A percentile compares a stretch with the other conserved stretches of the same genome.
These are phyloP conservation scores for Drosophila maculinotata DNA, from an alignment of 2,888 invertebrate genomes.

Conservation along the genomic window DNA sequence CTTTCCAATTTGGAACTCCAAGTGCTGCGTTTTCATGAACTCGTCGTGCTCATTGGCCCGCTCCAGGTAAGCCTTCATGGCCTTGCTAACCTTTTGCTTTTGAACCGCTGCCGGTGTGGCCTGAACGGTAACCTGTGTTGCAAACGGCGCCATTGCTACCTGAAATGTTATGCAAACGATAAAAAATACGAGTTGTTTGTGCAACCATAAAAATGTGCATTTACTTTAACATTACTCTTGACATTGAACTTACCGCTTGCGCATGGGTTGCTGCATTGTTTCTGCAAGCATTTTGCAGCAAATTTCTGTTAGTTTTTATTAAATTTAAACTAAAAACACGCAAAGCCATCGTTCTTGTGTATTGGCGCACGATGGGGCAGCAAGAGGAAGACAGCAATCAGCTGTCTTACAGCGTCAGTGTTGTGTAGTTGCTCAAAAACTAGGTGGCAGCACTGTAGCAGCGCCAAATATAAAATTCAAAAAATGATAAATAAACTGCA, in stretches of 20 bases:
- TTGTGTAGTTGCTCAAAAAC: constrained; percentile 2
- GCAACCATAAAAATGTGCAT: constrained; percentile 11
- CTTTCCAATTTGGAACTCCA: constrained; percentile 95
- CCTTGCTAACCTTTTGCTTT: constrained; percentile 91
- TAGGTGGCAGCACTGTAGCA: constrained; percentile 33
- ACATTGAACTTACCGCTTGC: constrained; percentile 50
- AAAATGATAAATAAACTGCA: not conserved
- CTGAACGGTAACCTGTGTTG: constrained; percentile 79
- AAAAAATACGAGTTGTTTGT: not conserved
- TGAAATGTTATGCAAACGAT: constrained; percentile 69
- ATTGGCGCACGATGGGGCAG: constrained; percentile 21
- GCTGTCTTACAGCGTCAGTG: constrained; percentile 45
- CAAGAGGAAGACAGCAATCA: constrained; percentile 46
- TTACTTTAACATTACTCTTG: constrained; percentile 11
- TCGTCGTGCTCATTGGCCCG: constrained; percentile 92
- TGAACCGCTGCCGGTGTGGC: constrained; percentile 80
- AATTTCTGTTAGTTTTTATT: constrained; percentile 77
- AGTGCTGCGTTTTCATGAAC: constrained; percentile 91
- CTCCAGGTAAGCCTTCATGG: constrained; percentile 95
- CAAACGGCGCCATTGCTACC: constrained; percentile 55
- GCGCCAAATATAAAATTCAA: constrained; percentile 1
- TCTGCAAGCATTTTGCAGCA: constrained; percentile 66
- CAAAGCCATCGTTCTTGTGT: constrained; percentile 64
- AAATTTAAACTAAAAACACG: constrained; percentile 80
- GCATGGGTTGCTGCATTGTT: constrained; percentile 24